Percentiles rank a stretch among this genome's conserved stretches.
phyloP scores from a whole-genome alignment of 2,888 invertebrate species.

The Rhyacophila evoluta region DNA sequence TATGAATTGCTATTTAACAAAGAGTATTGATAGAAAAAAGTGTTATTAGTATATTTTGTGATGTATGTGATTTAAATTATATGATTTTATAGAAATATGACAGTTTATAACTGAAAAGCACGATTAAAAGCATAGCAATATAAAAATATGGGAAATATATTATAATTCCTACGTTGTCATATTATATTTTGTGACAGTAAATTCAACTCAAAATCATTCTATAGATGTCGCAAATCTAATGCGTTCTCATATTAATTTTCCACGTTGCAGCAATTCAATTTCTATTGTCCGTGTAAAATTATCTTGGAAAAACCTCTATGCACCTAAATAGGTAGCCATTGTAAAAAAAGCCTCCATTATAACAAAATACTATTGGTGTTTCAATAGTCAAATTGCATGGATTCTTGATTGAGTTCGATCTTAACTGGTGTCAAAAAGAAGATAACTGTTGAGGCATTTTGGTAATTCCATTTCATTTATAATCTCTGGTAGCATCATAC shows the following conservation, averaged over 20 bases:
- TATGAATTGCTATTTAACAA: neutral
- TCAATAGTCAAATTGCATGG: constrained; percentile 29
- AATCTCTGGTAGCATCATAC: constrained; percentile 69
- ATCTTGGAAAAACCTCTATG: neutral
- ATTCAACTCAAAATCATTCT: neutral
- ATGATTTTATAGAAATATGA: too few species aligned
- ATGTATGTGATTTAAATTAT: too few species aligned
- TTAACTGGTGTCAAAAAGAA: constrained; percentile 76
- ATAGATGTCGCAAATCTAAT: neutral
- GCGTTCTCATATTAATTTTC: neutral
- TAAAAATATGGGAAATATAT: neutral
- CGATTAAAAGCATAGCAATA: neutral
- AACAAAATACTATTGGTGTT: constrained; percentile 29
- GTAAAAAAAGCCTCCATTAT: constrained; percentile 35
- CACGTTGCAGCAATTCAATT: neutral
- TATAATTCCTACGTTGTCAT: neutral
- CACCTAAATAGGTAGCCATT: constrained; percentile 27
- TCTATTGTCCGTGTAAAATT: constrained; percentile 1
- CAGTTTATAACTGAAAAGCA: neutral
- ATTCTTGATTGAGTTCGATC: constrained; percentile 33
- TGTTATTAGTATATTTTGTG: too few species aligned
- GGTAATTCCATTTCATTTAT: constrained; percentile 75
- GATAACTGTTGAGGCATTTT: constrained; percentile 74
- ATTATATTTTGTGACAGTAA: neutral
- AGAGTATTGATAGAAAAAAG: neutral